Evolutionary conservation across 2,797 vertebrate species (phyloP), one percentile per base, ranked within the genome.

Genomic region (Tarsius wallacei): DNA sequence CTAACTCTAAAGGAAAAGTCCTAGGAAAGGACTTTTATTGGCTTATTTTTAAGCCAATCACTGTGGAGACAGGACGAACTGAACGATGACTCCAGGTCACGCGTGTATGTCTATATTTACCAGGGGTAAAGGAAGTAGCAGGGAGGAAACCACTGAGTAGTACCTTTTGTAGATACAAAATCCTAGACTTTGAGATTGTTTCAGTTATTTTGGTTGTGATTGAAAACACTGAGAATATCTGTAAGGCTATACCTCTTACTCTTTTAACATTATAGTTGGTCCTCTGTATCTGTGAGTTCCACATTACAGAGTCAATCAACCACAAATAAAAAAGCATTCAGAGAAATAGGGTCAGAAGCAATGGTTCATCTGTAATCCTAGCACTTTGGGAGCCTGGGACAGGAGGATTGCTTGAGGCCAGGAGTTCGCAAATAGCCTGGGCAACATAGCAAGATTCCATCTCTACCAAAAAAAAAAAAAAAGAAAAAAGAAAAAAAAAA

Each of bases 181-280:
- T 71, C 53, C 55, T 71, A 36, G n/a, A 31, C 84, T 93, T 87
- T 80, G 66, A 90, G 26, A 78, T 42, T 57, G 57, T 84, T 87
- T 96, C 55, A 9, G 16, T 87, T 42, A 71, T 81, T 93, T 95
- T 55, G 51, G 26, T 36, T 78, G 21, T 78, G 55, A 66, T 7
- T 76, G 73, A 91, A 73, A 91, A 89, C 36, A 21, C 70, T 94
- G 53, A 42, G 76, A 89, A 84, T n/a, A 87, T 74, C 33, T 85
- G 93, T 33, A 91, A 80, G 49, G 47, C 42, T 92, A 59, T 49
- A 70, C 14, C 7, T 51, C 31, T 89, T 88, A 85, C 11, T 59
- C 21, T 16, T 51, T 22, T 31, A 42, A 24, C 57, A 90, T 93
- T 74, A 42, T 15, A 57, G 53, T 55, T 57, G 22, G 53, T 53